These are phyloP conservation scores for Gymnorhina tibicen DNA, from an alignment of 2,113 vertebrate species.

Conservation along the genomic window DNA sequence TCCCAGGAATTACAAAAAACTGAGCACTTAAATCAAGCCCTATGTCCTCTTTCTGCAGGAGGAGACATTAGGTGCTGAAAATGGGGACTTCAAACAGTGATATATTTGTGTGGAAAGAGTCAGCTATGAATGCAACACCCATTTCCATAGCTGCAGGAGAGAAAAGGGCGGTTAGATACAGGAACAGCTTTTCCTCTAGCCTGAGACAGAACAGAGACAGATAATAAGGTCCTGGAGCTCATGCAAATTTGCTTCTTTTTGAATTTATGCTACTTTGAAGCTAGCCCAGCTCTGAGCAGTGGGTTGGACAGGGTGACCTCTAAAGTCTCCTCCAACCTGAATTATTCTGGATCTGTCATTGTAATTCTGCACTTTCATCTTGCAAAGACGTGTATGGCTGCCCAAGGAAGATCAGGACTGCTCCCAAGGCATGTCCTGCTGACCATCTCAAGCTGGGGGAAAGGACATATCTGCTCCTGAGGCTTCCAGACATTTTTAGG, in stretches of 20 bases:
- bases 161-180: background rate
- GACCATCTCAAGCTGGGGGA: background rate
- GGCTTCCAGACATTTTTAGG: background rate
- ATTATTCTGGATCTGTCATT: background rate
- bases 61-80: background rate
- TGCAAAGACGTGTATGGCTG: accelerated
- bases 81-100: background rate
- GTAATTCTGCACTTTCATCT: background rate
- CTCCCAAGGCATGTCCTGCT: background rate
- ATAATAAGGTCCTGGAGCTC: conserved; percentile 6
- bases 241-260: conserved; percentile 6
- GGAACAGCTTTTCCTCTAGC: background rate
- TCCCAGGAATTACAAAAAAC: background rate
- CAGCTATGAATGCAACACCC: background rate
- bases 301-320: background rate
- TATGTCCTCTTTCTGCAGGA: background rate
- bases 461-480: background rate
- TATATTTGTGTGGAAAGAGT: background rate
- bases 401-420: background rate
- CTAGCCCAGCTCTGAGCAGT: background rate
- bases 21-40: background rate
- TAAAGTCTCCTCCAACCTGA: background rate
- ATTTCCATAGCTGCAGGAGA: background rate
- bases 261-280: background rate
- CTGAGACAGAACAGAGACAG: background rate